phyloP scores from a whole-genome alignment of 2,888 invertebrate species.

The Peribatodes rhomboidaria region DNA sequence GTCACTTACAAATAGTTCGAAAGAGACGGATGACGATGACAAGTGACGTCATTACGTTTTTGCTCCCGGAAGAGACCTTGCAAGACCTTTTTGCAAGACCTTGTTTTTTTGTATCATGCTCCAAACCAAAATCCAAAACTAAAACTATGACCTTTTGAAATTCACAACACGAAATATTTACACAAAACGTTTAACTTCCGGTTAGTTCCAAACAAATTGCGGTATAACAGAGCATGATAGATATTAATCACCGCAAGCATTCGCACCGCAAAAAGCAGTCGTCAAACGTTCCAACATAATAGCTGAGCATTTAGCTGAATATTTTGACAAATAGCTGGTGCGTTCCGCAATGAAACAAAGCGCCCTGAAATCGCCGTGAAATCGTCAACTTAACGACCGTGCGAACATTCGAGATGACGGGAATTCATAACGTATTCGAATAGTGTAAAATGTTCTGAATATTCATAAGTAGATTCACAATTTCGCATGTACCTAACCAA shows the following conservation, averaged over 20 bases:
- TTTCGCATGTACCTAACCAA: background rate
- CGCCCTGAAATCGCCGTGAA: slow-evolving; percentile 59
- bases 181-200: slow-evolving; percentile 12
- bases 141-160: too few relatives aligned
- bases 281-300: slow-evolving; percentile 61
- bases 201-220: slow-evolving; percentile 2
- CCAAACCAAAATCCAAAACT: too few relatives aligned
- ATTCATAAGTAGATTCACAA: slow-evolving; percentile 17
- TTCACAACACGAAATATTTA: background rate
- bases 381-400: slow-evolving; percentile 75
- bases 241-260: slow-evolving; percentile 34
- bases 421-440: slow-evolving; percentile 45
- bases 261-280: slow-evolving; percentile 37
- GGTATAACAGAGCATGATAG: slow-evolving; percentile 22
- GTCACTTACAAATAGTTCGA: too few relatives aligned
- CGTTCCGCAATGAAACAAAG: slow-evolving; percentile 69
- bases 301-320: slow-evolving; percentile 69
- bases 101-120: too few relatives aligned
- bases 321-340: slow-evolving; percentile 72
- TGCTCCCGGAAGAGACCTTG: too few relatives aligned
- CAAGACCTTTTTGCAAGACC: too few relatives aligned
- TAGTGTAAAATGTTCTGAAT: slow-evolving; percentile 30
- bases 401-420: slow-evolving; percentile 46
- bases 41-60: too few relatives aligned
- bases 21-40: too few relatives aligned